Conservation (phyloP, 1,140 invertebrate genomes). For the Penaeus indicus region DNA sequence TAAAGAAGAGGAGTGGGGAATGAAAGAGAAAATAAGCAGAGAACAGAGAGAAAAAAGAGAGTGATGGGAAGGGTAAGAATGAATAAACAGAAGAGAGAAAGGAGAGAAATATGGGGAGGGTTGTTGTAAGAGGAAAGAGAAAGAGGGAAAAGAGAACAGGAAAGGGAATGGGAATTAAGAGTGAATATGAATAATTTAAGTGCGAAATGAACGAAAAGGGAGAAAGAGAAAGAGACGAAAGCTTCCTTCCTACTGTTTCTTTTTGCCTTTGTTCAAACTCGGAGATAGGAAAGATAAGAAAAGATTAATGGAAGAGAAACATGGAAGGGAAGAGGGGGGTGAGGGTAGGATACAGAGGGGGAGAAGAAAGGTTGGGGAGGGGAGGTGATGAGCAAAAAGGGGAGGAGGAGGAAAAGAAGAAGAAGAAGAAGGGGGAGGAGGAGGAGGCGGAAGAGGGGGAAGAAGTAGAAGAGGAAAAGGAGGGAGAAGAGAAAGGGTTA, state of each 20-base stretch:
- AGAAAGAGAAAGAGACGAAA: conserved; percentile 6
- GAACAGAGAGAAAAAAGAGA: conserved; percentile 2
- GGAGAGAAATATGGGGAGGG: background rate
- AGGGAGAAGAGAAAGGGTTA: background rate
- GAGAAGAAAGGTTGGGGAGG: too few species aligned
- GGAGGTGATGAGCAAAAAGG: too few species aligned
- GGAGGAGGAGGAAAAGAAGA: background rate
- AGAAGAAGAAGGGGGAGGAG: background rate
- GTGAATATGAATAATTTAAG: too few species aligned
- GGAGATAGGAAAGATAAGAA: background rate
- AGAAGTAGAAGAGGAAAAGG: background rate
- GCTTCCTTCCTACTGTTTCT: background rate
- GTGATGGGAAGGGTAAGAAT: background rate
- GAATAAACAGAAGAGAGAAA: background rate
- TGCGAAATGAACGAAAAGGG: conserved; percentile 6
- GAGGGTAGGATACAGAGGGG: background rate
- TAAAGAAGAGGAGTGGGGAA: background rate
- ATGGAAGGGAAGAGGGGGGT: background rate
- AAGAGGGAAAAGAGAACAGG: background rate
- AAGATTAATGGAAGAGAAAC: background rate
- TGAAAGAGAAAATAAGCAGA: background rate
- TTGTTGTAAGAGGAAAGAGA: background rate
- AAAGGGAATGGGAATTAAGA: background rate
- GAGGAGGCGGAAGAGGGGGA: background rate
- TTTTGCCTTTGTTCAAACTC: background rate